Evolutionary conservation across 2,113 vertebrate genomes (phyloP).

Genomic region (Oxygymnocypris stewartii): DNA sequence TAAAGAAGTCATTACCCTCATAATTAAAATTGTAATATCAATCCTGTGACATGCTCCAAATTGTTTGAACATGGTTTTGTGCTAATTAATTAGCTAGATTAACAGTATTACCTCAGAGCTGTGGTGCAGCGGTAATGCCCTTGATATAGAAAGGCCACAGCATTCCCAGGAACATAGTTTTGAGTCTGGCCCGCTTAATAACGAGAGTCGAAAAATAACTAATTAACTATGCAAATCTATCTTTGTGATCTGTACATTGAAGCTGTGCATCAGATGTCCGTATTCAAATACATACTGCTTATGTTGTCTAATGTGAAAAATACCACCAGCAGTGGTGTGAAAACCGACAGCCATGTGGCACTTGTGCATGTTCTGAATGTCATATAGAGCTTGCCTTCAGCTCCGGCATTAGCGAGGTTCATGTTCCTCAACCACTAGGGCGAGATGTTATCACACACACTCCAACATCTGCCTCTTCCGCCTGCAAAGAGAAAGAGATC

Average conservation of each 20-base stretch:
- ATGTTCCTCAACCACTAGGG: conserved; percentile 60
- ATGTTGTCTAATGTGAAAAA: conserved; percentile 66
- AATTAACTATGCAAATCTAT: background rate
- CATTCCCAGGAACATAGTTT: background rate
- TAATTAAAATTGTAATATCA: background rate
- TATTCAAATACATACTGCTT: conserved; percentile 30
- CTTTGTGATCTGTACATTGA: background rate
- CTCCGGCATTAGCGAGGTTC: conserved; percentile 65
- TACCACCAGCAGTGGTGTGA: conserved; percentile 59
- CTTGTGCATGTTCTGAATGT: conserved; percentile 62
- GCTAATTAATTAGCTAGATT: background rate
- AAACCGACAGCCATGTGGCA: conserved; percentile 63
- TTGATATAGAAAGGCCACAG: background rate
- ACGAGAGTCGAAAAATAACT: background rate
- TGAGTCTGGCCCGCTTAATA: background rate
- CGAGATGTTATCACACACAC: conserved; percentile 19
- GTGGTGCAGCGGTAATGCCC: background rate
- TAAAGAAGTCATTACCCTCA: background rate
- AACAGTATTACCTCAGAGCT: background rate
- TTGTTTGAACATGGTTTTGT: background rate
- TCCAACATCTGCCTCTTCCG: conserved; percentile 9
- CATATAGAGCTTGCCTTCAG: conserved; percentile 61
- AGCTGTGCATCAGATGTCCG: background rate
- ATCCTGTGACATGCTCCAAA: background rate
- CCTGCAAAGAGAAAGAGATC: background rate